Conservation (phyloP, 2,797 vertebrate genomes). For the Acanthornis magna region DNA sequence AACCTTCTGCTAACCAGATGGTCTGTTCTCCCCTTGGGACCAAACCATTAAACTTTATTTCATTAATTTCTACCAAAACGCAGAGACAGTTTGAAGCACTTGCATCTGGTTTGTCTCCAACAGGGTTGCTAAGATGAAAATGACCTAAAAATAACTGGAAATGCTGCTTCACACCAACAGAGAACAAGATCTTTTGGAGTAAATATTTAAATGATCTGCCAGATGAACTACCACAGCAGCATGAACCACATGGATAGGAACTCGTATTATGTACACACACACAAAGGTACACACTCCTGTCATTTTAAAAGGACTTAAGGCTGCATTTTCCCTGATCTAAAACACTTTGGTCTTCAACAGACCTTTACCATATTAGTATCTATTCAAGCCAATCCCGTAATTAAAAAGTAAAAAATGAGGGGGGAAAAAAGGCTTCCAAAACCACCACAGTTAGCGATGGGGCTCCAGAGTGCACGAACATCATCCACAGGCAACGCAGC, state of each 20-base stretch:
- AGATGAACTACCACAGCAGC: slow-evolving; percentile 66
- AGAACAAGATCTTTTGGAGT: slow-evolving; percentile 72
- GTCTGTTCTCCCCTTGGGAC: slow-evolving; percentile 64
- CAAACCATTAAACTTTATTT: slow-evolving; percentile 72
- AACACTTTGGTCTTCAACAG: neutral
- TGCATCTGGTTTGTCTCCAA: slow-evolving; percentile 72
- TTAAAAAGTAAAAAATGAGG: neutral
- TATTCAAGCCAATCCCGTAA: slow-evolving; percentile 16
- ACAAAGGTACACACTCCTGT: neutral
- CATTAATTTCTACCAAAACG: slow-evolving; percentile 72
- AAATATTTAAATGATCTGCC: slow-evolving; percentile 75
- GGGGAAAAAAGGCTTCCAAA: neutral
- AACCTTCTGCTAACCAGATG: slow-evolving; percentile 78
- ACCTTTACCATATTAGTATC: neutral
- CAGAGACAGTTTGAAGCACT: slow-evolving; percentile 61
- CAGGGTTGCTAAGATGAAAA: slow-evolving; percentile 73
- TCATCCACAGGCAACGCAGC: neutral
- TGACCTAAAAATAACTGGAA: slow-evolving; percentile 78
- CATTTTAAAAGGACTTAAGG: neutral
- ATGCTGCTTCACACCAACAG: slow-evolving; percentile 71
- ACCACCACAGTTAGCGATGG: neutral
- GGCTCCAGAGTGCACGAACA: neutral
- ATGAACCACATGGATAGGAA: slow-evolving; percentile 53
- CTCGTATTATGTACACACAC: slow-evolving; percentile 23
- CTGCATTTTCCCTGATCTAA: neutral